phyloP scores from a whole-genome alignment of 2,113 vertebrate species.

The Menura novaehollandiae region DNA sequence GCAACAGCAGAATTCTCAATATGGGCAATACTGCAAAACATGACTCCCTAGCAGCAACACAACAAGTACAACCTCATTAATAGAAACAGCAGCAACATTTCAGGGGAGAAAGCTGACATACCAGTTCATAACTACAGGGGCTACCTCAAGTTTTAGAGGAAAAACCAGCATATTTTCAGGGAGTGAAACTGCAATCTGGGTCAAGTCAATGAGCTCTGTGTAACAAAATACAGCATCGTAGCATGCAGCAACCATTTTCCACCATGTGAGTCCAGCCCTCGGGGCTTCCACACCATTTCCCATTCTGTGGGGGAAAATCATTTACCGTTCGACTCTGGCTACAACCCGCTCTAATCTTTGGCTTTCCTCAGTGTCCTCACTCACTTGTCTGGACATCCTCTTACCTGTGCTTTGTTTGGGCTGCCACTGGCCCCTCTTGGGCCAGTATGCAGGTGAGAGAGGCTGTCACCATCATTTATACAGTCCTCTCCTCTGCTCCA shows the following conservation, averaged over 20 bases:
- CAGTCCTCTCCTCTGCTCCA: neutral
- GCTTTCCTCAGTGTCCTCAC: neutral
- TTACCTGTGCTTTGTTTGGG: neutral
- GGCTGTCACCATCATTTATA: neutral
- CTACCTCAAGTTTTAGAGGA: neutral
- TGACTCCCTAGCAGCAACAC: neutral
- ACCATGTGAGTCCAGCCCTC: neutral
- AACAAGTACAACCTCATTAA: neutral
- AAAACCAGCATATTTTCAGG: neutral
- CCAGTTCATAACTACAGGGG: neutral
- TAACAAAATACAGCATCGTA: neutral
- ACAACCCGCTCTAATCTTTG: rapidly evolving
- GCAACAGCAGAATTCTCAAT: neutral
- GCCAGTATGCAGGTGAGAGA: neutral
- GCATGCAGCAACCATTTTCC: neutral
- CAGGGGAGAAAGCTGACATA: neutral
- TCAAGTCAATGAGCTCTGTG: neutral
- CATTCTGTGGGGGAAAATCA: neutral
- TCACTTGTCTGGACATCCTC: neutral
- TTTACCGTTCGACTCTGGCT: neutral
- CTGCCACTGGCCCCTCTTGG: neutral
- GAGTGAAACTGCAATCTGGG: neutral
- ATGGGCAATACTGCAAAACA: neutral
- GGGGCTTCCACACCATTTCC: neutral
- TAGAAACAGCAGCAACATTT: neutral